phyloP scores from a whole-genome alignment of 2,888 invertebrate species.

The Ophioninae sp. region DNA sequence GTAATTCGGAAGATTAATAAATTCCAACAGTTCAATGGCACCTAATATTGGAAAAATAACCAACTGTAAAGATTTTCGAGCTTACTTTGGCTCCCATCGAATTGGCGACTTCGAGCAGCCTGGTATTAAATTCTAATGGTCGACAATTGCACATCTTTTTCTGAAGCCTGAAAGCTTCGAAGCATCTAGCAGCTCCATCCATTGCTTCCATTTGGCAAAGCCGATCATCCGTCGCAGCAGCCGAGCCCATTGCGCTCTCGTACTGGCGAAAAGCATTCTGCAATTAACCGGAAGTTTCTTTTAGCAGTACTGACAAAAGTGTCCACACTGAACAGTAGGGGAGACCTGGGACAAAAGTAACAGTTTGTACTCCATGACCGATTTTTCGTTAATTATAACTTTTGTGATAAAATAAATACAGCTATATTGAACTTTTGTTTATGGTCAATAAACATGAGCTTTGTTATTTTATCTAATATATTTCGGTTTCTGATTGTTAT shows the following conservation, averaged over 20 bases:
- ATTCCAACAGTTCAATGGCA: too few relatives aligned
- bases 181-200: conserved; percentile 92
- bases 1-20: not conserved
- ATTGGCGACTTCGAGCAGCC: conserved; percentile 91
- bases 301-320: too few relatives aligned
- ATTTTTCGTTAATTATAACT: too few relatives aligned
- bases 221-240: conserved; percentile 90
- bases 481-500: too few relatives aligned
- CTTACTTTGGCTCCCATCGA: conserved; percentile 92
- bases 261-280: conserved; percentile 90
- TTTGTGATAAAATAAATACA: too few relatives aligned
- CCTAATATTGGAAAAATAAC: not conserved
- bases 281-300: conserved; percentile 54
- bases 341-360: too few relatives aligned
- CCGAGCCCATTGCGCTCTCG: conserved; percentile 92
- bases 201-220: conserved; percentile 95
- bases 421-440: too few relatives aligned
- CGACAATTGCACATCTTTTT: conserved; percentile 94
- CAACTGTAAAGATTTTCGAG: not conserved
- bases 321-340: too few relatives aligned
- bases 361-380: too few relatives aligned
- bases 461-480: too few relatives aligned
- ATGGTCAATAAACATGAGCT: too few relatives aligned
- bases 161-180: conserved; percentile 89
- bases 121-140: conserved; percentile 92